A percentile compares a stretch with the other conserved stretches of the same genome.
These are phyloP conservation scores for Coendou prehensilis DNA, from an alignment of 2,797 vertebrate genomes.

Conservation along the genomic window DNA sequence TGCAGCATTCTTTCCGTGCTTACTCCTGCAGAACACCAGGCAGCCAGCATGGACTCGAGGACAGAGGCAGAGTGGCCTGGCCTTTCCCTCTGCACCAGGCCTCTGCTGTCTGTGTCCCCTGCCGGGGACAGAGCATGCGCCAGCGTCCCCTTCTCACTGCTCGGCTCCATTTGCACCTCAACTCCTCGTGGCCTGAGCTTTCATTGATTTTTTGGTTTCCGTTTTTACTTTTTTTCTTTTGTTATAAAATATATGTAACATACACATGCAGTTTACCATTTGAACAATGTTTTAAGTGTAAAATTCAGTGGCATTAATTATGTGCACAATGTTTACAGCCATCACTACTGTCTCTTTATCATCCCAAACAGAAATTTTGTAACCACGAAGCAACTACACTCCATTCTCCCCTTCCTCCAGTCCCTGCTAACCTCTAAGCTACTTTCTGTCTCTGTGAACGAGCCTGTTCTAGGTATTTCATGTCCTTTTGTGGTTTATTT, in stretches of 20 bases:
- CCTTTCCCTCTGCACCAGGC: not conserved
- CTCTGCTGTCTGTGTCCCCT: not conserved
- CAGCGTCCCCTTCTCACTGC: not conserved
- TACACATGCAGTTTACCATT: not conserved
- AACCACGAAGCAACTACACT: fast-evolving
- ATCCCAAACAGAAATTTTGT: not conserved
- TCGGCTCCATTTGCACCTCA: not conserved
- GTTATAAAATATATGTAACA: not conserved
- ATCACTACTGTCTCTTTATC: no score
- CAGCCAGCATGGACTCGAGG: not conserved
- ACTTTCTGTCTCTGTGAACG: not conserved
- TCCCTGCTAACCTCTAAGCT: not conserved
- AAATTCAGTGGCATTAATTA: not conserved
- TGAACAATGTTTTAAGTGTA: not conserved
- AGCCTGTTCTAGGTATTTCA: not conserved
- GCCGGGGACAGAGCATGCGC: fast-evolving
- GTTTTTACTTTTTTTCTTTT: not conserved
- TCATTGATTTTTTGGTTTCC: not conserved
- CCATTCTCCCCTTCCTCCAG: no score
- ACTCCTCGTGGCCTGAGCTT: not conserved
- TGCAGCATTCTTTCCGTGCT: not conserved
- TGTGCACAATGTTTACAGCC: not conserved
- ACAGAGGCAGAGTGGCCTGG: not conserved
- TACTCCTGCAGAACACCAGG: not conserved
- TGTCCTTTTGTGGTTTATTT: not conserved